These are phyloP conservation scores for Drosophila pseudotakahashii DNA, from an alignment of 2,888 invertebrate genomes.

Conservation along the genomic window DNA sequence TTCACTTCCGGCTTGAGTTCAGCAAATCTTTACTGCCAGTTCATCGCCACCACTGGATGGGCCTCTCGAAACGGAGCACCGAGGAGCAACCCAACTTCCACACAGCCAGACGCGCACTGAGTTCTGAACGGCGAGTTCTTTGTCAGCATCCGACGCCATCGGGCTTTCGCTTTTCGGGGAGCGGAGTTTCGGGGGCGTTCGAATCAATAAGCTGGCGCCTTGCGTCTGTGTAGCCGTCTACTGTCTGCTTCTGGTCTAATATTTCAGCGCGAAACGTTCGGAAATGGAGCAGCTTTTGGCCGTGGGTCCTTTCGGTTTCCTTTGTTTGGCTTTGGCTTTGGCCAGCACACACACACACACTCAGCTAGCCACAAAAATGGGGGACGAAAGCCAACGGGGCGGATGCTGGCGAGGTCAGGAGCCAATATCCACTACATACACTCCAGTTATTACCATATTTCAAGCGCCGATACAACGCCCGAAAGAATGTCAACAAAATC, in stretches of 20 bases:
- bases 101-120: conserved; percentile 79
- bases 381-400: conserved; percentile 12
- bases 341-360: conserved; percentile 9
- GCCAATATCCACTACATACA: conserved; percentile 10
- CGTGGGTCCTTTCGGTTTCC: conserved; percentile 67
- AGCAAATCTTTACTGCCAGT: conserved; percentile 13
- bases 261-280: conserved; percentile 62
- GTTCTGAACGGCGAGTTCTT: conserved; percentile 23
- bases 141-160: conserved; percentile 64
- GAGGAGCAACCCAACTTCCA: conserved; percentile 58
- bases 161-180: conserved; percentile 43
- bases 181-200: conserved; percentile 23
- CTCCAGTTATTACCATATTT: conserved; percentile 25
- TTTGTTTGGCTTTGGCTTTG: conserved; percentile 56
- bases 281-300: conserved; percentile 54
- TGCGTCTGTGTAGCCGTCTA: conserved; percentile 78
- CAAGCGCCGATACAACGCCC: conserved; percentile 22
- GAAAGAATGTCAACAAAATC: conserved; percentile 24
- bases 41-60: conserved; percentile 41
- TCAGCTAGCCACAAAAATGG: neutral
- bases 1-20: conserved; percentile 1
- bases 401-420: conserved; percentile 43
- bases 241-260: conserved; percentile 77
- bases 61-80: neutral
- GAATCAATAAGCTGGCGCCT: conserved; percentile 78